Conservation (phyloP, 2,113 vertebrate species). For the Anguilla rostrata region DNA sequence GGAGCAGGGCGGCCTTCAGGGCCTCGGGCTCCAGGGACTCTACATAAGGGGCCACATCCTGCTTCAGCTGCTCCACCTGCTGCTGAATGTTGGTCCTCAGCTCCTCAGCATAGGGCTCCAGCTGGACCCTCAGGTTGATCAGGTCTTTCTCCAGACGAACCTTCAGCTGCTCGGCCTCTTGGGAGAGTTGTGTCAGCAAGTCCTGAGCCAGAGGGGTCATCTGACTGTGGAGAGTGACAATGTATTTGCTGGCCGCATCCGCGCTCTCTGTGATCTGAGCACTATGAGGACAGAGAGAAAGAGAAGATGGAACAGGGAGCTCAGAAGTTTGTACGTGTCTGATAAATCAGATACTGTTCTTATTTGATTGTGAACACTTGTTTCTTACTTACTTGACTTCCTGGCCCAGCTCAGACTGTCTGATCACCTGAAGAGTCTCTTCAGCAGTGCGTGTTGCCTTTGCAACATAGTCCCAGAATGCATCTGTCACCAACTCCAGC, state of each 20-base stretch:
- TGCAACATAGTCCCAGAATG: conserved; percentile 72
- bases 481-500: conserved; percentile 65
- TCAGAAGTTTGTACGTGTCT: neutral
- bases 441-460: conserved; percentile 68
- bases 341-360: neutral
- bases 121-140: conserved; percentile 38
- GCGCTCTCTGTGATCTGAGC: conserved; percentile 50
- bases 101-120: conserved; percentile 67
- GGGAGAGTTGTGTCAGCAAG: conserved; percentile 51
- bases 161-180: conserved; percentile 59
- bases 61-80: conserved; percentile 70
- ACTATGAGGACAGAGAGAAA: conserved; percentile 28
- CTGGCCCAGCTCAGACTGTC: conserved; percentile 61
- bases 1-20: conserved; percentile 51
- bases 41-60: conserved; percentile 53
- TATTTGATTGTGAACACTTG: neutral
- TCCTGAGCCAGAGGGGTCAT: conserved; percentile 56
- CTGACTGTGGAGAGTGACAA: conserved; percentile 51
- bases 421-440: conserved; percentile 67
- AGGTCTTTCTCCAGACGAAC: conserved; percentile 60
- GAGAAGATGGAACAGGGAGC: neutral
- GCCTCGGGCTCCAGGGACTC: conserved; percentile 52
- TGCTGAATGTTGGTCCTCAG: conserved; percentile 71
- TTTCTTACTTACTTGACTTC: conserved; percentile 62
- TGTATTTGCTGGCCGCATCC: conserved; percentile 53